Evolutionary conservation across 2,888 invertebrate species (phyloP), one percentile per base, ranked within the genome.

Genomic region (Exocentrus adspersus): DNA sequence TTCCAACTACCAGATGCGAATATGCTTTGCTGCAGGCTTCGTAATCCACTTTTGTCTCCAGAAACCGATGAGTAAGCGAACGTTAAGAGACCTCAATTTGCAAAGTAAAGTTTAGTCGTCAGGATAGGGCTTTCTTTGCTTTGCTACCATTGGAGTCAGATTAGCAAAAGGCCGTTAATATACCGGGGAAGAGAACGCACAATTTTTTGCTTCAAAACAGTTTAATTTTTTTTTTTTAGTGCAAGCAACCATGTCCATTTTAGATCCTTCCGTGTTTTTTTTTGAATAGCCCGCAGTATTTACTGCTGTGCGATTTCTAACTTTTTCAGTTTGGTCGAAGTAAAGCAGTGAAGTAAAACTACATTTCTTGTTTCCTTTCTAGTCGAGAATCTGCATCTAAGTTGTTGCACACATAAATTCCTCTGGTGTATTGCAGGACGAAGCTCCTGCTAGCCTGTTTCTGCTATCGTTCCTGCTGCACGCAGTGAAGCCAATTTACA

Each of bases 361-460:
- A 37, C 12, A 5, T n/a, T n/a, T n/a, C 37, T 4, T 12, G 37
- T 12, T 37, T 37, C 12, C 37, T 37, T 37, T 4, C 12, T n/a
- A n/a, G 12, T 14, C n/a, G n/a, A 37, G 37, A 37, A 37, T 37
- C 37, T 37, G 37, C 12, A 14, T 37, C 37, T 37, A 37, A 51
- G 19, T 17, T 51, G 51, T 32, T 16, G 32, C 17, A 19, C 14
- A 50, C 16, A 17, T 5, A 51, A 51, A 51, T 51, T 19, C 10
- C 30, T 30, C 51, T 32, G 30, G 30, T 32, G 30, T 16, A 16
- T 20, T 17, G 32, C 16, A 51, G 51, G 51, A n/a, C 32, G 51
- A n/a, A 19, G 7, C 50, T 19, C 2, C 17, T 30, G 37, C 17
- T 30, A 14, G 37, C 37, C 37, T 37, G n/a, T 37, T 37, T 37